Conservation (phyloP, 2,113 vertebrate genomes). For the Saimiri boliviensis region DNA sequence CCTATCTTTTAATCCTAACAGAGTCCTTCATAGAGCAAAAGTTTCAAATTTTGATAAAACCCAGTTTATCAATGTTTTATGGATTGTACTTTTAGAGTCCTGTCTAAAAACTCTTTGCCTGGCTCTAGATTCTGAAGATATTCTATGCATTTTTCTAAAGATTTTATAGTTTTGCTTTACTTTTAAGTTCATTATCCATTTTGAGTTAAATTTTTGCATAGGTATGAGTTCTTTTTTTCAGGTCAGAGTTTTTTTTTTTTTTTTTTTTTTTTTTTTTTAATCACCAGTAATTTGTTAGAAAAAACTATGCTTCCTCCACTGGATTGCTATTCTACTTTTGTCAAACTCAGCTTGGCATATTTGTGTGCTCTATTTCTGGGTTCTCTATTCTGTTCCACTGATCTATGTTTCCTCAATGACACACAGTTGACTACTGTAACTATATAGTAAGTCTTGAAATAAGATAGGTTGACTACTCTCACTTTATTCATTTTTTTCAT, state of each 20-base stretch:
- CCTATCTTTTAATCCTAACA: neutral
- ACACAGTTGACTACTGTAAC: neutral
- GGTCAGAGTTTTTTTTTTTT: neutral
- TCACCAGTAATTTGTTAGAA: neutral
- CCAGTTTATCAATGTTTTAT: neutral
- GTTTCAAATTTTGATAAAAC: constrained; percentile 15
- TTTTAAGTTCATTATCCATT: neutral
- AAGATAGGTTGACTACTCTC: neutral
- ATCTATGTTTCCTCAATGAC: neutral
- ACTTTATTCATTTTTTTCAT: neutral
- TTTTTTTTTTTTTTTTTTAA: neutral
- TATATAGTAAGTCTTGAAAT: neutral
- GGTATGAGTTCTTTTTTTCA: neutral
- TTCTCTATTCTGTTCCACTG: neutral
- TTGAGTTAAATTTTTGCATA: constrained; percentile 5
- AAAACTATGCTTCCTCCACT: neutral
- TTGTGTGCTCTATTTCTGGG: neutral
- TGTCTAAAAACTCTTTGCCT: neutral
- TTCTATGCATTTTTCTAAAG: neutral
- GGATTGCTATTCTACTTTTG: neutral
- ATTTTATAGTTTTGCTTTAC: constrained; percentile 32
- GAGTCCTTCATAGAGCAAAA: neutral
- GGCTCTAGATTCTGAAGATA: neutral
- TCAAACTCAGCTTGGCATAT: neutral
- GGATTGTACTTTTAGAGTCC: neutral